phyloP scores from a whole-genome alignment of 2,113 vertebrate species.

The Pogona vitticeps region DNA sequence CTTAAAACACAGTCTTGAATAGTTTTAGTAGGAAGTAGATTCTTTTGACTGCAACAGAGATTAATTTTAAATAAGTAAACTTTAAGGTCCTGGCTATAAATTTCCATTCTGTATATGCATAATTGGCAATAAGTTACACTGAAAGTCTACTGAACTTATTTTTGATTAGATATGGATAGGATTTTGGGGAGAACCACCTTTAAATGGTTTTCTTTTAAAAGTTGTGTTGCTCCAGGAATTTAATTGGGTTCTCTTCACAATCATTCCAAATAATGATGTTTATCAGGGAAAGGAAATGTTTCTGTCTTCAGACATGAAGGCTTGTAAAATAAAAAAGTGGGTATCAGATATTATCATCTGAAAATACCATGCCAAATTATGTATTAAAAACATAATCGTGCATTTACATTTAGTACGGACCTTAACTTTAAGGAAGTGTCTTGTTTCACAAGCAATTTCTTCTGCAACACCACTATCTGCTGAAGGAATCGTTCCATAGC shows the following conservation, averaged over 20 bases:
- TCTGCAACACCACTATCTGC: background rate
- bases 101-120: background rate
- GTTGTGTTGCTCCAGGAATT: background rate
- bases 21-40: background rate
- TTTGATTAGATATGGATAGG: background rate
- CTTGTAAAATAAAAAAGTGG: slow-evolving; percentile 1
- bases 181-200: too few species aligned
- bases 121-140: background rate
- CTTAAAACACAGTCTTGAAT: background rate
- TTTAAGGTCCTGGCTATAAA: background rate
- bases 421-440: slow-evolving; percentile 4
- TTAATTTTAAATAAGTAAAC: background rate
- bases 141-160: background rate
- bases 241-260: background rate
- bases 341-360: background rate
- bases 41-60: background rate
- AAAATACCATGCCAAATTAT: background rate
- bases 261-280: background rate
- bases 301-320: background rate
- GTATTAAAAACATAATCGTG: background rate
- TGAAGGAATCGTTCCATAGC: slow-evolving; percentile 35
- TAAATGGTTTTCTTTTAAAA: background rate
- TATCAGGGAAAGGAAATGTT: background rate
- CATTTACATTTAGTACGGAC: slow-evolving; percentile 31
- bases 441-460: background rate